phyloP scores from a whole-genome alignment of 2,797 vertebrate genomes.

The Rhynchonycteris naso region DNA sequence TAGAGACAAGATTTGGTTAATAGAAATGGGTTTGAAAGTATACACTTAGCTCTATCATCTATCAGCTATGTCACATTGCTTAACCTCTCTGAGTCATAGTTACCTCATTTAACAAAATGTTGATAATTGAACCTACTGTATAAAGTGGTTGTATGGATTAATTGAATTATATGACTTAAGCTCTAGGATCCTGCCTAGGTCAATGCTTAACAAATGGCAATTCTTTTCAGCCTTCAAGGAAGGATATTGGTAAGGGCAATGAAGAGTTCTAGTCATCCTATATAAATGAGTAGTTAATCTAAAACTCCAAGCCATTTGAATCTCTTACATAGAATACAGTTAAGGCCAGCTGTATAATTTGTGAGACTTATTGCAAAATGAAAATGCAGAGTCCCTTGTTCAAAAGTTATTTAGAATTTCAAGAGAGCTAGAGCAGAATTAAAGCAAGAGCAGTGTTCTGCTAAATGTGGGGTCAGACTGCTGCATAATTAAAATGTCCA shows the following conservation, averaged over 20 bases:
- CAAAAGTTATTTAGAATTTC: not conserved
- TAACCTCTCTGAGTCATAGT: not conserved
- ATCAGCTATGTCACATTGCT: not conserved
- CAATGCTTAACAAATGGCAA: not conserved
- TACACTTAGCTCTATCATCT: not conserved
- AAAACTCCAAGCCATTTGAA: not conserved
- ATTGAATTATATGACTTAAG: not conserved
- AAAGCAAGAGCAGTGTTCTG: not conserved
- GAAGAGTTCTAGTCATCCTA: not conserved
- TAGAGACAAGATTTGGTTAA: not conserved
- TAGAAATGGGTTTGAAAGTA: not conserved
- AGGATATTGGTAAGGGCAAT: not conserved
- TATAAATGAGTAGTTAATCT: slow-evolving; percentile 31
- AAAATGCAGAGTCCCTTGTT: not conserved
- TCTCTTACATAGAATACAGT: not conserved
- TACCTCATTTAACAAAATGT: slow-evolving; percentile 27
- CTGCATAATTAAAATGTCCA: rapidly evolving
- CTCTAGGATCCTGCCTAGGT: not conserved
- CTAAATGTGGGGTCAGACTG: not conserved
- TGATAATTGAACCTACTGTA: not conserved
- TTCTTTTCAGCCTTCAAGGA: not conserved
- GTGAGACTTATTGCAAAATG: not conserved
- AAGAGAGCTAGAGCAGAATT: not conserved
- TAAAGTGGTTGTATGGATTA: not conserved
- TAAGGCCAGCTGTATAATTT: not conserved